Conservation (phyloP, 2,888 invertebrate species). For the Eurytoma californica region DNA sequence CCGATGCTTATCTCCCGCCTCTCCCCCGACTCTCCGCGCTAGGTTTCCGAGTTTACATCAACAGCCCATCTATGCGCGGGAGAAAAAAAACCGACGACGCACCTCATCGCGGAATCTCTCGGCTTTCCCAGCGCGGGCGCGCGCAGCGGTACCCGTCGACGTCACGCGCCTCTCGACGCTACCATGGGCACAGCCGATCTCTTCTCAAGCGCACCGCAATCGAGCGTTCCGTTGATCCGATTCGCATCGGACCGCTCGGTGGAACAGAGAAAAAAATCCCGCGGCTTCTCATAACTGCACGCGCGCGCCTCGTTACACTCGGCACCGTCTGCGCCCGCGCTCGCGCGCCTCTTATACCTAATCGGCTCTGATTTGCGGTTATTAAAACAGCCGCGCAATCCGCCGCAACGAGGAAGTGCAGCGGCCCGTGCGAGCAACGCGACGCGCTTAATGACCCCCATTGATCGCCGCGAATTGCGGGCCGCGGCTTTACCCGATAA, state of each 20-base stretch:
- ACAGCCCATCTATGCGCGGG: neutral
- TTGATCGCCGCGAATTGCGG: slow-evolving; percentile 29
- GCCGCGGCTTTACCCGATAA: neutral
- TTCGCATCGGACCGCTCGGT: slow-evolving; percentile 16
- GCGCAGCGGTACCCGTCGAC: slow-evolving; percentile 10
- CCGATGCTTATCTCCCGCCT: slow-evolving; percentile 18
- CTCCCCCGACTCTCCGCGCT: too few relatives aligned
- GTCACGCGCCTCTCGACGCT: neutral
- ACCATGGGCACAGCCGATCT: neutral
- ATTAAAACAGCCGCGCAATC: slow-evolving; percentile 36
- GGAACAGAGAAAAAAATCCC: slow-evolving; percentile 14
- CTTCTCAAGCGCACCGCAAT: slow-evolving; percentile 10
- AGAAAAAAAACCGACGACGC: neutral
- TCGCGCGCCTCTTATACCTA: slow-evolving; percentile 24
- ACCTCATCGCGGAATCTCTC: slow-evolving; percentile 4
- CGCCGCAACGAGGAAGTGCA: slow-evolving; percentile 5
- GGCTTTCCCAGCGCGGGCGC: slow-evolving; percentile 22
- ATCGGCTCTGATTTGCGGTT: slow-evolving; percentile 46
- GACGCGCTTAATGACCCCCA: neutral
- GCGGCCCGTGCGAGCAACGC: neutral
- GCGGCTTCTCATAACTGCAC: slow-evolving; percentile 32
- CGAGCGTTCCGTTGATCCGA: slow-evolving; percentile 31
- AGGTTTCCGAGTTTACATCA: too few relatives aligned
- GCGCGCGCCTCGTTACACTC: slow-evolving; percentile 23
- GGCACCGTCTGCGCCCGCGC: neutral